A percentile compares a stretch with the other conserved stretches of the same genome.
Evolutionary conservation across 1,140 invertebrate genomes (phyloP).

Genomic region (Pomacea maculata): DNA sequence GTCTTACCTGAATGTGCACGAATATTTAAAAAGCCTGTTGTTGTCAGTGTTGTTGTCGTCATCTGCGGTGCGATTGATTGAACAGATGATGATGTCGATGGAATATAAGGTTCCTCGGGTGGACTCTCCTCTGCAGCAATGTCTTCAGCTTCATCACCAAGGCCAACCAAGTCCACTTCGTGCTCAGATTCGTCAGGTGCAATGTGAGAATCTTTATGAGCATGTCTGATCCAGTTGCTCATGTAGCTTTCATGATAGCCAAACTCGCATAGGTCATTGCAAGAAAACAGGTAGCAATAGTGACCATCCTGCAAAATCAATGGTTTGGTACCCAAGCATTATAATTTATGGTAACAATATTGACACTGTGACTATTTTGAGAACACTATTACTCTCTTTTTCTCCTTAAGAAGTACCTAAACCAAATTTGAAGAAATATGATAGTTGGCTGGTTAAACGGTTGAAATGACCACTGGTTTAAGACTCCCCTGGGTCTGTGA

Average conservation of each 20-base stretch:
- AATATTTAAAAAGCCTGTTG: neutral
- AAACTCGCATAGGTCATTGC: slow-evolving; percentile 44
- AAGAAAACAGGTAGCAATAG: slow-evolving; percentile 52
- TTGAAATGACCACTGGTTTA: too few relatives aligned
- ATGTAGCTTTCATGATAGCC: slow-evolving; percentile 43
- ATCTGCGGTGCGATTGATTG: too few relatives aligned
- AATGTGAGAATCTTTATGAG: neutral
- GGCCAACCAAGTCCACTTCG: neutral
- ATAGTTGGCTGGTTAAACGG: too few relatives aligned
- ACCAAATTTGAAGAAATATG: too few relatives aligned
- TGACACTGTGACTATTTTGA: too few relatives aligned
- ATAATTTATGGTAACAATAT: too few relatives aligned
- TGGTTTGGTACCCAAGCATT: too few relatives aligned
- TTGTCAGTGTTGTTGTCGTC: neutral
- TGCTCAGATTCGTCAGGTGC: neutral
- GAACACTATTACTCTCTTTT: too few relatives aligned
- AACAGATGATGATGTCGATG: neutral
- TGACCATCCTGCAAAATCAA: slow-evolving; percentile 34
- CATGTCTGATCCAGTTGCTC: slow-evolving; percentile 18
- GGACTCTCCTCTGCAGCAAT: neutral
- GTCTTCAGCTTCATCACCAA: neutral
- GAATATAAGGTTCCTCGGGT: neutral
- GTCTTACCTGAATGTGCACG: slow-evolving; percentile 9
- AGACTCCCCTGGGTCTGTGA: too few relatives aligned
- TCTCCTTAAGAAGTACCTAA: too few relatives aligned